These are phyloP conservation scores for Spilosoma lubricipeda DNA, from an alignment of 2,888 invertebrate genomes.

Conservation along the genomic window DNA sequence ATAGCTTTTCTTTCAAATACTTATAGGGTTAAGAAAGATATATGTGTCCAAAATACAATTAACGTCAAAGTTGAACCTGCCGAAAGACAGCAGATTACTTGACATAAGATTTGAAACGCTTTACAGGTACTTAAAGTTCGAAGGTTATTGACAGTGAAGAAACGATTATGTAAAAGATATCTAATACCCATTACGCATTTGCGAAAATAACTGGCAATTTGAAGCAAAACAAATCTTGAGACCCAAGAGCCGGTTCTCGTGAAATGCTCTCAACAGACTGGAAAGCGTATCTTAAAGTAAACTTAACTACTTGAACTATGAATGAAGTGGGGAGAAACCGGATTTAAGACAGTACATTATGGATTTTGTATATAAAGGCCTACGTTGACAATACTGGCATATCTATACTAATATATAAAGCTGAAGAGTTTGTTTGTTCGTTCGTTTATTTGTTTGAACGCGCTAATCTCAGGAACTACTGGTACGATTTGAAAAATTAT, in stretches of 20 bases:
- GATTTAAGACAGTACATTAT: not conserved
- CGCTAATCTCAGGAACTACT: no score
- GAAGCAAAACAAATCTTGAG: not conserved
- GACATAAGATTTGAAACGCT: constrained; percentile 30
- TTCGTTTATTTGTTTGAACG: no score
- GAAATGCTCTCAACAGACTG: not conserved
- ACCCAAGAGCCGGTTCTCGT: not conserved
- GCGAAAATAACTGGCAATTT: not conserved
- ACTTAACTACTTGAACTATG: not conserved
- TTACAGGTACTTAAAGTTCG: constrained; percentile 37
- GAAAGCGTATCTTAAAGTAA: not conserved
- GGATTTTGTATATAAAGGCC: not conserved
- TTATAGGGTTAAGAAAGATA: not conserved
- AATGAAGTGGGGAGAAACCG: not conserved
- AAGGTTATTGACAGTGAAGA: constrained; percentile 43
- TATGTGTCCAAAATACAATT: not conserved
- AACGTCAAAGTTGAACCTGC: not conserved
- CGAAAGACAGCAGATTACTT: not conserved
- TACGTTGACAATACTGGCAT: not conserved
- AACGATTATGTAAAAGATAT: constrained; percentile 45
- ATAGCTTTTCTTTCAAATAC: not conserved
- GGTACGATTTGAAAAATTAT: no score
- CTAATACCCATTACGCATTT: not conserved
- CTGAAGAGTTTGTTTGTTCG: no score
- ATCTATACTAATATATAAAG: no score